These are phyloP conservation scores for Aurelia coerulea DNA, from an alignment of 30 jellyfish, hydroid and myxozoan genomes.

Conservation along the genomic window DNA sequence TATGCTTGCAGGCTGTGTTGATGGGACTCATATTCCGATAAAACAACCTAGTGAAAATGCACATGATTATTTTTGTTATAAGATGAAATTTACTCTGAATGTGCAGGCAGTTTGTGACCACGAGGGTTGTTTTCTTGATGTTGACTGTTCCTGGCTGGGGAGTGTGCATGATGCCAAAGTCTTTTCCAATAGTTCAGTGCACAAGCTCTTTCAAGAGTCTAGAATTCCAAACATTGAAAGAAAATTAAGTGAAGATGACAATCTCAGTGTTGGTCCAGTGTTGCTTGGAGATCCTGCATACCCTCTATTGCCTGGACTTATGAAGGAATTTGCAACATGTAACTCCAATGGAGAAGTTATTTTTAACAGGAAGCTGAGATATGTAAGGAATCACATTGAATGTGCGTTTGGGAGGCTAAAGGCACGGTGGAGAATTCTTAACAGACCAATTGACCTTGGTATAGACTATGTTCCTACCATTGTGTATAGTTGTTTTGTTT, in stretches of 20 bases:
- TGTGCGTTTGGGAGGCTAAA: conserved; percentile 74
- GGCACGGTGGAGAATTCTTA: conserved; percentile 53
- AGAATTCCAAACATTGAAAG: conserved; percentile 30
- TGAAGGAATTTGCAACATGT: conserved; percentile 20
- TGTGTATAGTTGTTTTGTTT: too few relatives aligned
- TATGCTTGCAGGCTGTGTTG: conserved; percentile 66
- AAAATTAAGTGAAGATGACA: conserved; percentile 54
- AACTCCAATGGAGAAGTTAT: conserved; percentile 43
- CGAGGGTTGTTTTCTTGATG: conserved; percentile 18
- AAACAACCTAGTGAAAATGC: conserved; percentile 77
- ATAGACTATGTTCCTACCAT: conserved; percentile 24
- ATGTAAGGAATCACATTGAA: conserved; percentile 51
- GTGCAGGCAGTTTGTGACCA: conserved; percentile 51
- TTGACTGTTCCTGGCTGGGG: conserved; percentile 76
- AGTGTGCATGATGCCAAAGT: conserved; percentile 73
- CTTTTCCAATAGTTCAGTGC: conserved; percentile 42
- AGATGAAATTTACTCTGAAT: conserved; percentile 67
- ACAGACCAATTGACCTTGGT: conserved; percentile 33
- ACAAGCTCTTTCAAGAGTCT: conserved; percentile 24
- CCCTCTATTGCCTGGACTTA: conserved; percentile 60
- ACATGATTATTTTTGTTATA: conserved; percentile 76
- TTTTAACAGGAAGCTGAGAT: conserved; percentile 47
- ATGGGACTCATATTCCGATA: conserved; percentile 26
- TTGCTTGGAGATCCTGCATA: conserved; percentile 82
- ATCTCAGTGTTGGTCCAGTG: conserved; percentile 52